Conservation (phyloP, 1,140 invertebrate genomes). For the Daktulosphaira vitifoliae region DNA sequence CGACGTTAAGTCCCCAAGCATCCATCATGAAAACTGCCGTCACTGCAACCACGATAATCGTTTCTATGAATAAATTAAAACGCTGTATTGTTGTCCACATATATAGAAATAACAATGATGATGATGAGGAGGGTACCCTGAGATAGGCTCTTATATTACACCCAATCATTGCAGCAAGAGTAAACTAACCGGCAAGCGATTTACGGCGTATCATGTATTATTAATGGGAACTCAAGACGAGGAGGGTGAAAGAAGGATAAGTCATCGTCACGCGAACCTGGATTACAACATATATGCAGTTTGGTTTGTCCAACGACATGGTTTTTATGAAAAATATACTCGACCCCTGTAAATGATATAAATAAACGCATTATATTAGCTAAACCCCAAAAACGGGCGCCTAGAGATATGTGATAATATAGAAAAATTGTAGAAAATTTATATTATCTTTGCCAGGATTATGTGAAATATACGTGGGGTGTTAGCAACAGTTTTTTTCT, state of each 20-base stretch:
- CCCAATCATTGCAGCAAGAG: not conserved
- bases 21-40: not conserved
- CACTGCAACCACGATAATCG: conserved; percentile 13
- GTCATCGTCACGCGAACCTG: not conserved
- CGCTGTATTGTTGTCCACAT: not conserved
- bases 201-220: conserved; percentile 22
- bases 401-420: conserved; percentile 12
- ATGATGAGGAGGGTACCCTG: not conserved
- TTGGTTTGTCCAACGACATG: not conserved
- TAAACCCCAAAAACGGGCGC: too few species aligned
- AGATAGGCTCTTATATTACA: not conserved
- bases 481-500: too few species aligned
- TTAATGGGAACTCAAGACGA: conserved; percentile 1
- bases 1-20: conserved; percentile 15
- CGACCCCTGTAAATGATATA: conserved; percentile 15
- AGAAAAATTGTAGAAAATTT: conserved; percentile 25
- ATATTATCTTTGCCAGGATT: too few species aligned
- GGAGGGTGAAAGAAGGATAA: not conserved
- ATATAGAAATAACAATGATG: not conserved
- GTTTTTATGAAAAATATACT: conserved; percentile 24
- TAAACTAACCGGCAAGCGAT: too few species aligned
- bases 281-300: not conserved
- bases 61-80: conserved; percentile 33
- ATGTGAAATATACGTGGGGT: conserved; percentile 11
- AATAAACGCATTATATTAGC: conserved; percentile 18